Evolutionary conservation across 2,888 invertebrate genomes (phyloP).

Genomic region (Sphecodes monilicornis): DNA sequence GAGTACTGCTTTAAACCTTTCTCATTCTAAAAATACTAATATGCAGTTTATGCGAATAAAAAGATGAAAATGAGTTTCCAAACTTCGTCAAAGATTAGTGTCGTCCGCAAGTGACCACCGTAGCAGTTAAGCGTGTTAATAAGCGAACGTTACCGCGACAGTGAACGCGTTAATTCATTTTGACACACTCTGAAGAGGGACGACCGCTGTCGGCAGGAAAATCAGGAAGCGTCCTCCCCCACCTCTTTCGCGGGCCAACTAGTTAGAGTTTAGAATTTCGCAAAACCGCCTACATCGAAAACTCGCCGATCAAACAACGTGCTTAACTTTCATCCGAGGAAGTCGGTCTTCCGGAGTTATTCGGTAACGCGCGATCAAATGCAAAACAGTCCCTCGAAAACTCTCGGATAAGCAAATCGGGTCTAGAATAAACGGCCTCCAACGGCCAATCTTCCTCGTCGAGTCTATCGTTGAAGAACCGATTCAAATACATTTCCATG

Average conservation of each 20-base stretch:
- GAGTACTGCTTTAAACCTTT: too few relatives aligned
- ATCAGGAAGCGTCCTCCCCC: background rate
- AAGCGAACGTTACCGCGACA: background rate
- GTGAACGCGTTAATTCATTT: background rate
- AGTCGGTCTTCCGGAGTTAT: slow-evolving; percentile 7
- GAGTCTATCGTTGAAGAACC: background rate
- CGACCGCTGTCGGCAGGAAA: background rate
- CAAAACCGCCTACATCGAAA: slow-evolving; percentile 1
- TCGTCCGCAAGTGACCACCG: background rate
- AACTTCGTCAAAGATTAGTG: background rate
- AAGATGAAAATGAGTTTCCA: background rate
- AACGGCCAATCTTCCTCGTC: background rate
- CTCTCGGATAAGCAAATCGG: background rate
- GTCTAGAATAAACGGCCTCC: background rate
- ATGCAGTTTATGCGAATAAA: too few relatives aligned
- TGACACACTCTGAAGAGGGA: background rate
- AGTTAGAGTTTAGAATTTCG: slow-evolving; percentile 7
- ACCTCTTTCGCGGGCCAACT: background rate
- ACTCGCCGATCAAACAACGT: background rate
- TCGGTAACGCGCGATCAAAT: background rate
- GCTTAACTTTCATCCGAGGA: background rate
- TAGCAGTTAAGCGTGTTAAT: background rate
- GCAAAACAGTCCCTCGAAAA: background rate
- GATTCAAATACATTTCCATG: slow-evolving; percentile 5
- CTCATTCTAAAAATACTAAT: too few relatives aligned